phyloP scores from a whole-genome alignment of 2,888 invertebrate species.

The Amphipoea lucens region DNA sequence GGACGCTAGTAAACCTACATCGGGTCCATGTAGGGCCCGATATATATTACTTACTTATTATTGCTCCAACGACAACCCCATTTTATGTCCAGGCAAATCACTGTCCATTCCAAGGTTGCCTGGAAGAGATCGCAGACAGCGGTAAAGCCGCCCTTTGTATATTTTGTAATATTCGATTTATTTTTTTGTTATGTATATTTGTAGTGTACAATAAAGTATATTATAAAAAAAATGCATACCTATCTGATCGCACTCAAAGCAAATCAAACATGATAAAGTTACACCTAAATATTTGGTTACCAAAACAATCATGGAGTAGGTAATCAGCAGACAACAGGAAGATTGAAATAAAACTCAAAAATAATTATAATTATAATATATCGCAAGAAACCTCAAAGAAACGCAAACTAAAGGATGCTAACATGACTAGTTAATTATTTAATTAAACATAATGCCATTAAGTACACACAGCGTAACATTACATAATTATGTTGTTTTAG shows the following conservation, averaged over 20 bases:
- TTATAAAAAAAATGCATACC: background rate
- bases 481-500: slow-evolving; percentile 10
- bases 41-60: no score
- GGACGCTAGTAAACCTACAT: no score
- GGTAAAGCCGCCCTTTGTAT: no score
- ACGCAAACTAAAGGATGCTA: slow-evolving; percentile 41
- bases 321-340: background rate
- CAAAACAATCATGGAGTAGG: background rate
- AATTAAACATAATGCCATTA: slow-evolving; percentile 57
- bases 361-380: slow-evolving; percentile 30
- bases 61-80: no score
- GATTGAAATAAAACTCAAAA: slow-evolving; percentile 39
- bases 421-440: slow-evolving; percentile 60
- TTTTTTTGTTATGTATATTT: no score
- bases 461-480: slow-evolving; percentile 53
- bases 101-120: no score
- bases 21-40: no score
- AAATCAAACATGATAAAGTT: background rate
- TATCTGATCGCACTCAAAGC: background rate
- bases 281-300: background rate
- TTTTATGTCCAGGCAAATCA: no score
- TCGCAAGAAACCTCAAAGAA: slow-evolving; percentile 37
- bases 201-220: no score
- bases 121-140: no score
- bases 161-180: no score